Evolutionary conservation across 2,797 vertebrate genomes (phyloP).

Genomic region (Melanotaenia nigrans): DNA sequence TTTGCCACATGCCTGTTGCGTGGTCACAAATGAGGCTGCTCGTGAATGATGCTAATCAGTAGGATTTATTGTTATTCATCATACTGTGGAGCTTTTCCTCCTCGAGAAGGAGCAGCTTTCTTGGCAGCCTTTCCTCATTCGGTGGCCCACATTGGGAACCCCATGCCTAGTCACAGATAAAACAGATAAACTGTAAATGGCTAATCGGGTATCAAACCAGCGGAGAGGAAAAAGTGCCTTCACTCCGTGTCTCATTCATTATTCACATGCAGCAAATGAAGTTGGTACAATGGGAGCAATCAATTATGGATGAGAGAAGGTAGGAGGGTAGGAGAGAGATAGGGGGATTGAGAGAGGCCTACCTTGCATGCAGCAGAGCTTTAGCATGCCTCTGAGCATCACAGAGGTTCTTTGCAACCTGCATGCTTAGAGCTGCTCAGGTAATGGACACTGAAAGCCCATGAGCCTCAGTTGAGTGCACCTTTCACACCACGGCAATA

Average conservation of each 20-base stretch:
- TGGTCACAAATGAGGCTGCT: not conserved
- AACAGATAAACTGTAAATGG: constrained; percentile 60
- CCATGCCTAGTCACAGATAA: constrained; percentile 63
- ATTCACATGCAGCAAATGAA: constrained; percentile 84
- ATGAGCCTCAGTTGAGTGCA: constrained; percentile 1
- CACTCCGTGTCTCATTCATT: constrained; percentile 83
- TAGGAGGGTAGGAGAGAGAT: constrained; percentile 60
- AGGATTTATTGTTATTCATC: constrained; percentile 3
- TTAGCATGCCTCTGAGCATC: constrained; percentile 63
- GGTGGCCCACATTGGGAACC: constrained; percentile 54
- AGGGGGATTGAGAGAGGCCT: constrained; percentile 54
- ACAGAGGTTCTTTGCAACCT: constrained; percentile 36
- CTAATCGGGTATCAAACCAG: constrained; percentile 79
- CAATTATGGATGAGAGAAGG: constrained; percentile 84
- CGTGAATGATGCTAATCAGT: constrained; percentile 26
- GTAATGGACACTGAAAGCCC: constrained; percentile 35
- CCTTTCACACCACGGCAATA: constrained; percentile 21
- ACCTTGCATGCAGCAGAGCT: constrained; percentile 63
- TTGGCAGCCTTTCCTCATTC: constrained; percentile 19
- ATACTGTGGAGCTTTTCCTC: constrained; percentile 4
- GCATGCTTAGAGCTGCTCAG: constrained; percentile 34
- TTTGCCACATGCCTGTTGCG: constrained; percentile 28
- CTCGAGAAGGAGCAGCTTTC: constrained; percentile 6
- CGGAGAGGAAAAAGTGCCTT: constrained; percentile 71
- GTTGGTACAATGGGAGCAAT: constrained; percentile 82